Evolutionary conservation across 1,140 invertebrate species (phyloP).

Genomic region (Drosophila sturtevanti): DNA sequence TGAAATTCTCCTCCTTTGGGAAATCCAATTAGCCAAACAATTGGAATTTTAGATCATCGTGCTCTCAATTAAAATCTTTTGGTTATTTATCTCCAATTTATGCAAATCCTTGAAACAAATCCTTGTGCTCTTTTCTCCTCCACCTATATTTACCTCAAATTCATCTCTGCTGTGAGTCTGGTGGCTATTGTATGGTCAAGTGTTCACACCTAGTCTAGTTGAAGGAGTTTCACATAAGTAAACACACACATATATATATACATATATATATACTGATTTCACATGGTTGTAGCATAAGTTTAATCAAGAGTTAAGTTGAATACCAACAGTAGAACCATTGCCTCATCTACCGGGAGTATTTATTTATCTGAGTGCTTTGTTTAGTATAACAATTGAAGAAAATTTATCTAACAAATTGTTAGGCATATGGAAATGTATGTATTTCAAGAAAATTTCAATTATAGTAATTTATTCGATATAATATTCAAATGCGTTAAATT

Average conservation of each 20-base stretch:
- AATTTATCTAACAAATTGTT: constrained; percentile 43
- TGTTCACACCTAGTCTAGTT: constrained; percentile 48
- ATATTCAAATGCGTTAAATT: too few species aligned
- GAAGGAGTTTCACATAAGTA: too few species aligned
- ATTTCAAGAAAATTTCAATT: constrained; percentile 6
- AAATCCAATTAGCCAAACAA: constrained; percentile 5
- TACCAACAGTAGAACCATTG: neutral
- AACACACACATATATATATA: neutral
- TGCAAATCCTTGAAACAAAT: neutral
- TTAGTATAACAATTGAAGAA: constrained; percentile 31
- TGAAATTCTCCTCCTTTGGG: neutral
- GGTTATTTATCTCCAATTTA: constrained; percentile 2
- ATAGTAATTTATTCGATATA: neutral
- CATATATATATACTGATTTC: constrained; percentile 28
- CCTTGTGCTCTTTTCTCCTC: neutral
- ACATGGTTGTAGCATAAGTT: constrained; percentile 24
- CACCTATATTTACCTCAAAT: neutral
- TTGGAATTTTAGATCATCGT: neutral
- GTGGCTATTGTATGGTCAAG: constrained; percentile 28
- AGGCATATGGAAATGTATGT: constrained; percentile 22
- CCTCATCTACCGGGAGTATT: constrained; percentile 17
- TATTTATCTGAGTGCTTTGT: constrained; percentile 40
- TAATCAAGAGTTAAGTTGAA: constrained; percentile 36
- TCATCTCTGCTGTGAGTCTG: neutral
- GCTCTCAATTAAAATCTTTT: constrained; percentile 4